These are phyloP conservation scores for Psilopsiagon aymara DNA, from an alignment of 2,113 vertebrate species.

Conservation along the genomic window DNA sequence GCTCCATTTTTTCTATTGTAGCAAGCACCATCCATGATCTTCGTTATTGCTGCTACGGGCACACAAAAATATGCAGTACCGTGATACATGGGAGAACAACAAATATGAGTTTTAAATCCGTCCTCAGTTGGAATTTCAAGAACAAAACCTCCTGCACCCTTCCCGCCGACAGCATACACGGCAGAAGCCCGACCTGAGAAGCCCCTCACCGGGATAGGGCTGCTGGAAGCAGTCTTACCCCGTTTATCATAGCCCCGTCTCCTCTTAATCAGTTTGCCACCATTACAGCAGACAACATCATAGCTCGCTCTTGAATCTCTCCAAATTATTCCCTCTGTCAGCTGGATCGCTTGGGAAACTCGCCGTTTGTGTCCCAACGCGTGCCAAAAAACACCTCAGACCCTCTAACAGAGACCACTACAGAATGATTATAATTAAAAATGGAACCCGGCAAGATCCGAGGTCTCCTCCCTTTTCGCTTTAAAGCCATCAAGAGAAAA, in stretches of 20 bases:
- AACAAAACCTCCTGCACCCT: slow-evolving; percentile 9
- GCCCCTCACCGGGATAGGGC: neutral
- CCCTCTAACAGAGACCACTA: neutral
- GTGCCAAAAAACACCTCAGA: neutral
- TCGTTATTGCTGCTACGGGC: slow-evolving; percentile 2
- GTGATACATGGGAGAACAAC: slow-evolving; percentile 4
- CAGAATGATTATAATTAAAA: slow-evolving; percentile 53
- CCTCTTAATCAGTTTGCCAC: slow-evolving; percentile 66
- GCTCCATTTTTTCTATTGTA: slow-evolving; percentile 27
- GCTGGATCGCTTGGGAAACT: neutral
- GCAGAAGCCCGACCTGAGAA: neutral
- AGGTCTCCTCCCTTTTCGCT: slow-evolving; percentile 63
- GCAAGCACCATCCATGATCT: slow-evolving; percentile 54
- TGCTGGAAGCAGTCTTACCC: slow-evolving; percentile 43
- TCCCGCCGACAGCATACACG: neutral
- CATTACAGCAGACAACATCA: slow-evolving; percentile 60
- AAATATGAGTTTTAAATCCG: neutral
- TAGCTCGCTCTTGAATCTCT: neutral
- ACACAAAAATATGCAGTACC: slow-evolving; percentile 61
- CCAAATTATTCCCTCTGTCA: slow-evolving; percentile 13
- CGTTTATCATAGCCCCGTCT: slow-evolving; percentile 49
- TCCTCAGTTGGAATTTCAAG: neutral
- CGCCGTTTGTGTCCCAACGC: neutral
- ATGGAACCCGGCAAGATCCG: slow-evolving; percentile 65
- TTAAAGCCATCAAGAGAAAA: slow-evolving; percentile 36